Evolutionary conservation across 2,888 invertebrate genomes (phyloP).

Genomic region (Bimastos eiseni): DNA sequence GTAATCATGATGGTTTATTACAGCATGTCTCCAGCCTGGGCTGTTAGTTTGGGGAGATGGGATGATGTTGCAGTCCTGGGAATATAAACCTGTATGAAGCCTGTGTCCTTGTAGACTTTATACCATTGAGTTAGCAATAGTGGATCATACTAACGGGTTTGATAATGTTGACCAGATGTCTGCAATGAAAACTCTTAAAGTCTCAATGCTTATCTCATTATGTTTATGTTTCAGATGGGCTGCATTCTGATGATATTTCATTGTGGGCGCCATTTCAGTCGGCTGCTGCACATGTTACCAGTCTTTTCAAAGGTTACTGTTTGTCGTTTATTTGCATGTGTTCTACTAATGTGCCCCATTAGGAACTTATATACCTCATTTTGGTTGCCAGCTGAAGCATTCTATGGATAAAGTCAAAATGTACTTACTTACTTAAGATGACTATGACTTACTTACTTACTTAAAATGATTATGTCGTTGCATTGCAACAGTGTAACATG

Average conservation of each 20-base stretch:
- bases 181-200: background rate
- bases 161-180: background rate
- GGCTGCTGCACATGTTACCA: slow-evolving; percentile 45
- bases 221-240: slow-evolving; percentile 36
- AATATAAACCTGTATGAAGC: background rate
- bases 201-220: background rate
- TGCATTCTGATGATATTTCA: slow-evolving; percentile 32
- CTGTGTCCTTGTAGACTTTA: background rate
- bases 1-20: background rate
- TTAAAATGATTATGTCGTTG: too few species aligned
- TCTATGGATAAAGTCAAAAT: background rate
- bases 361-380: background rate
- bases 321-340: background rate
- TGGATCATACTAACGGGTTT: background rate
- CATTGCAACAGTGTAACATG: too few species aligned
- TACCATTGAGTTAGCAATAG: background rate
- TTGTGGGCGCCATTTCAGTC: slow-evolving; percentile 47
- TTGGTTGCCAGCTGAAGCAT: background rate
- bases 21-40: background rate
- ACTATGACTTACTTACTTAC: too few species aligned
- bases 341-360: background rate
- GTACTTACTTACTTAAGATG: too few species aligned
- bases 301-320: slow-evolving; percentile 45
- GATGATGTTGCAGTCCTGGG: background rate
- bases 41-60: slow-evolving; percentile 2